Conservation (phyloP, 2,797 vertebrate genomes). For the Momotus momota region DNA sequence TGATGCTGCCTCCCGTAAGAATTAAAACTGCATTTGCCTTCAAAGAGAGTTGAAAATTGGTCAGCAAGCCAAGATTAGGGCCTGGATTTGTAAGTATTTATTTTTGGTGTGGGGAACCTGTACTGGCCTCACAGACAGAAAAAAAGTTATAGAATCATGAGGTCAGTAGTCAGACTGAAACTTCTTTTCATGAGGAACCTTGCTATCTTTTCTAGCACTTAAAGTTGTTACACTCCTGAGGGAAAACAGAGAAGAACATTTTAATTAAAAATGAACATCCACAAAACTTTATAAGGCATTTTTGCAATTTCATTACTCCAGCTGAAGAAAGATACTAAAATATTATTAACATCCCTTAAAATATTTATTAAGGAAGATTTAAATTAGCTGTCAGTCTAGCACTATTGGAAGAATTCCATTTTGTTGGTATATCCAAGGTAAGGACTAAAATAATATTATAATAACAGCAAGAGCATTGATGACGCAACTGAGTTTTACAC, state of each 20-base stretch:
- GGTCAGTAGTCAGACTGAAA: neutral
- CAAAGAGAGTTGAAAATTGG: neutral
- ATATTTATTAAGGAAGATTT: conserved; percentile 60
- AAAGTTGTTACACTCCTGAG: conserved; percentile 13
- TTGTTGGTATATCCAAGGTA: neutral
- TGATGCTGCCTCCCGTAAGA: neutral
- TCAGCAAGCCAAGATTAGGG: neutral
- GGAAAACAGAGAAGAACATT: conserved; percentile 56
- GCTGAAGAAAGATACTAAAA: conserved; percentile 47
- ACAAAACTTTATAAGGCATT: conserved; percentile 60
- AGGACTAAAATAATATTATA: neutral
- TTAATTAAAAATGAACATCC: conserved; percentile 72
- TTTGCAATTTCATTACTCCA: conserved; percentile 63
- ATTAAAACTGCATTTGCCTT: conserved; percentile 1
- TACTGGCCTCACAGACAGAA: neutral
- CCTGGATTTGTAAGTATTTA: neutral
- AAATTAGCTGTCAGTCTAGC: conserved; percentile 26
- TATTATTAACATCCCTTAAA: conserved; percentile 67
- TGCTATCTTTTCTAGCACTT: neutral
- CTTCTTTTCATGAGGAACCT: neutral
- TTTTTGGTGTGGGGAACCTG: neutral
- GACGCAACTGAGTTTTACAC: neutral
- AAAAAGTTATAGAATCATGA: neutral
- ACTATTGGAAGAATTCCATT: neutral
- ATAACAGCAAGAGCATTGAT: neutral